phyloP scores from a whole-genome alignment of 2,797 vertebrate genomes.

The Nyctibius grandis region DNA sequence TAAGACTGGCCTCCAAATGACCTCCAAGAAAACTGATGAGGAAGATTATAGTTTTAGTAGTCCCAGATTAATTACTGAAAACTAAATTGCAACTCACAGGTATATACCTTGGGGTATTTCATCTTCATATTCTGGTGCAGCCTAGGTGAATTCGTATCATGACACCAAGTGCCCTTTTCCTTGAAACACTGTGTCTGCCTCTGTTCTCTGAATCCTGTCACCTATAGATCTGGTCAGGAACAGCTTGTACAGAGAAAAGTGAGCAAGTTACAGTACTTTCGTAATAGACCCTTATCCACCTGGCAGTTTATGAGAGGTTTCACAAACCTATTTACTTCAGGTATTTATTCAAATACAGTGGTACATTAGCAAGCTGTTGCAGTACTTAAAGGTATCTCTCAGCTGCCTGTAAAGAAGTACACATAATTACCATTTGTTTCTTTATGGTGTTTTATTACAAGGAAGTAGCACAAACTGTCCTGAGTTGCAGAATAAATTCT shows the following conservation, averaged over 20 bases:
- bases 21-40: neutral
- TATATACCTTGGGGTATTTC: neutral
- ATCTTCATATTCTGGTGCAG: neutral
- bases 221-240: neutral
- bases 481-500: neutral
- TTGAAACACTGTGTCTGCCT: neutral
- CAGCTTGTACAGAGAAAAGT: neutral
- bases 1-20: neutral
- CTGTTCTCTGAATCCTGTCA: neutral
- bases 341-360: slow-evolving; percentile 46
- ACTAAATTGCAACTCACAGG: neutral
- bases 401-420: slow-evolving; percentile 5
- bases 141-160: accelerated
- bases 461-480: neutral
- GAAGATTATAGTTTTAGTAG: neutral
- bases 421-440: slow-evolving; percentile 36
- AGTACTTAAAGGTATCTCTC: slow-evolving; percentile 44
- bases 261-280: neutral
- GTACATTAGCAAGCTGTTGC: slow-evolving; percentile 62
- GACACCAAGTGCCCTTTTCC: neutral
- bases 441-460: slow-evolving; percentile 18
- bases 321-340: slow-evolving; percentile 50
- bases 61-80: neutral
- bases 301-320: slow-evolving; percentile 30
- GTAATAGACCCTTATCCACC: slow-evolving; percentile 32